Conservation (phyloP, 2,888 invertebrate species). For the Dicyrtoma fusca region DNA sequence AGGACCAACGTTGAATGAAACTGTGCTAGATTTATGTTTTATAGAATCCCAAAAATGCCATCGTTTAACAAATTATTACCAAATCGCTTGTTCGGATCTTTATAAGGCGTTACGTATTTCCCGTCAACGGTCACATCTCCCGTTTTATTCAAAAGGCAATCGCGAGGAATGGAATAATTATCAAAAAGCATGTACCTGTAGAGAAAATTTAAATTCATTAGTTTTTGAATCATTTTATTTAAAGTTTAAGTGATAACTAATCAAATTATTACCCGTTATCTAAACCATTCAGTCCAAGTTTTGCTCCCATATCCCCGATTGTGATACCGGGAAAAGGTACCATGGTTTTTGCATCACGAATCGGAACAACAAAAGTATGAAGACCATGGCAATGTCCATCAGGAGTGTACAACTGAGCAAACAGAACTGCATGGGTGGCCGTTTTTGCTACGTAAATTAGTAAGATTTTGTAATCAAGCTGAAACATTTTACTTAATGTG, state of each 20-base stretch:
- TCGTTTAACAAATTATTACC: slow-evolving; percentile 60
- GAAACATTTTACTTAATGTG: no score
- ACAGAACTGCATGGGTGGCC: slow-evolving; percentile 82
- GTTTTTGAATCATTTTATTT: background rate
- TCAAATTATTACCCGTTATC: slow-evolving; percentile 77
- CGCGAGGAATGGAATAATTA: slow-evolving; percentile 82
- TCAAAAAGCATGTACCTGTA: slow-evolving; percentile 71
- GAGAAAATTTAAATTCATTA: no score
- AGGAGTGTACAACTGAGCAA: slow-evolving; percentile 84
- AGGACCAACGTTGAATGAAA: background rate
- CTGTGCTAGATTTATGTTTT: background rate
- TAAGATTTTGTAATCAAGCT: no score
- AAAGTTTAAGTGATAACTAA: background rate
- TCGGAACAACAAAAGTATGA: slow-evolving; percentile 85
- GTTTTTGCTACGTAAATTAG: slow-evolving; percentile 65
- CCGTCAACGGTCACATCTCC: slow-evolving; percentile 89
- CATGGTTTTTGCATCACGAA: slow-evolving; percentile 76
- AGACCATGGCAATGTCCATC: slow-evolving; percentile 80
- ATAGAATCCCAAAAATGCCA: background rate
- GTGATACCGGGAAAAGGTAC: slow-evolving; percentile 79
- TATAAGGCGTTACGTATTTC: slow-evolving; percentile 84
- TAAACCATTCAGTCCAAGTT: slow-evolving; percentile 86
- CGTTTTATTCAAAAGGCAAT: slow-evolving; percentile 81
- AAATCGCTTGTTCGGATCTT: slow-evolving; percentile 81
- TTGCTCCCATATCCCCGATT: slow-evolving; percentile 91